Evolutionary conservation across 1,140 invertebrate species (phyloP).

Genomic region (Drosophila insularis): DNA sequence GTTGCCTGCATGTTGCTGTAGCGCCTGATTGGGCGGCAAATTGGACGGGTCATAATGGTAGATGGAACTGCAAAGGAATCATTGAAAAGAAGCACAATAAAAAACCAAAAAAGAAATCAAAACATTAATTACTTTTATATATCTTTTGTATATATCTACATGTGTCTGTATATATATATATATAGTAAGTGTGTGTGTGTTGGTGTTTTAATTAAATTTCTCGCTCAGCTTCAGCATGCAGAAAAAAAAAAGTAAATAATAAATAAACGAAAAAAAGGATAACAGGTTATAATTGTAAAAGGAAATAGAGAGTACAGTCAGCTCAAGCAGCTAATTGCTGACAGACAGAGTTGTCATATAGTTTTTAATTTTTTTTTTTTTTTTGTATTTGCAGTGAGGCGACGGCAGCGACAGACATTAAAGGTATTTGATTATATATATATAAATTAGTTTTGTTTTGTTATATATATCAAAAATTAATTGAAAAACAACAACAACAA

Average conservation of each 20-base stretch:
- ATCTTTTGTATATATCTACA: neutral
- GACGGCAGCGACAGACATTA: constrained; percentile 71
- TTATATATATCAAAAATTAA: constrained; percentile 21
- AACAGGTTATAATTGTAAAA: constrained; percentile 11
- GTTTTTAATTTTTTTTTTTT: constrained; percentile 1
- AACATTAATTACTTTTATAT: neutral
- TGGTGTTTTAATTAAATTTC: constrained; percentile 22
- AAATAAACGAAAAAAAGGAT: constrained; percentile 10
- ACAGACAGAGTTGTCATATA: constrained; percentile 57
- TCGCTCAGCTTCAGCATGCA: constrained; percentile 61
- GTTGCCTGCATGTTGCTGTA: constrained; percentile 64
- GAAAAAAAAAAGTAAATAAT: constrained; percentile 20
- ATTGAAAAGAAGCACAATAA: no score
- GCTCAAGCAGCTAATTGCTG: constrained; percentile 40
- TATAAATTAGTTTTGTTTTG: constrained; percentile 17
- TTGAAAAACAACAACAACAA: constrained; percentile 74
- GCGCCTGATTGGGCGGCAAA: constrained; percentile 84
- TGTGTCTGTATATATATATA: neutral
- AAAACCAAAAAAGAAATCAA: neutral
- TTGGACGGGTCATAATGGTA: constrained; percentile 90
- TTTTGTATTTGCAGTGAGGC: constrained; percentile 44
- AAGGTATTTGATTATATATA: constrained; percentile 26
- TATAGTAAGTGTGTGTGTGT: constrained; percentile 28
- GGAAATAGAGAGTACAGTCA: constrained; percentile 37
- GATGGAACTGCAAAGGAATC: constrained; percentile 83